Conservation (phyloP, 2,797 vertebrate genomes). For the Chanos chanos region DNA sequence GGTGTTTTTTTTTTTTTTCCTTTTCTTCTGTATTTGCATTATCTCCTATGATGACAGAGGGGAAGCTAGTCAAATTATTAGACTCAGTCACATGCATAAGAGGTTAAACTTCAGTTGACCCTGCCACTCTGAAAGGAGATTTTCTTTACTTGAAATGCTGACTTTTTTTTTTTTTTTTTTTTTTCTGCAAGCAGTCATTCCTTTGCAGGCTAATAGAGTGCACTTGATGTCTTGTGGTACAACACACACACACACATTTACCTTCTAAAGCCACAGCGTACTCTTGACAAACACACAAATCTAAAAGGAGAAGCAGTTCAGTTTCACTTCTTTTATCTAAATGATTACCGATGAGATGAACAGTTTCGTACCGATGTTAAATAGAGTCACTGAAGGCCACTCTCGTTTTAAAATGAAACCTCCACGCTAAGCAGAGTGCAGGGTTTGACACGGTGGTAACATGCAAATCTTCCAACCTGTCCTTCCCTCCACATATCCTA, state of each 20-base stretch:
- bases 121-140: no score
- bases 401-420: no score
- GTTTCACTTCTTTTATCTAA: slow-evolving; percentile 40
- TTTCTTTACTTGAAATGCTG: no score
- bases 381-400: slow-evolving; percentile 1
- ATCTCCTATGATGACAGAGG: no score
- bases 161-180: not conserved
- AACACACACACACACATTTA: not conserved
- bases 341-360: slow-evolving; percentile 27
- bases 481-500: not conserved
- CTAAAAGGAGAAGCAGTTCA: slow-evolving; percentile 36
- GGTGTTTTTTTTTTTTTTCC: no score
- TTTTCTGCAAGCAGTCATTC: not conserved
- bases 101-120: not conserved
- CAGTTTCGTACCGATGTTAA: slow-evolving; percentile 10
- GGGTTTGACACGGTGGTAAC: not conserved
- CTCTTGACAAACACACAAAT: not conserved
- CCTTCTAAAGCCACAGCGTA: no score
- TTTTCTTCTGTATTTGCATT: no score
- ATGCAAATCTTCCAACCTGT: slow-evolving; percentile 1
- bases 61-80: not conserved
- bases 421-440: no score
- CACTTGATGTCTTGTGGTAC: not conserved
- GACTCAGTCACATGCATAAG: no score
- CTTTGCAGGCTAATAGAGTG: not conserved